Evolutionary conservation across 2,113 vertebrate genomes (phyloP).

Genomic region (Oryzias curvinotus): DNA sequence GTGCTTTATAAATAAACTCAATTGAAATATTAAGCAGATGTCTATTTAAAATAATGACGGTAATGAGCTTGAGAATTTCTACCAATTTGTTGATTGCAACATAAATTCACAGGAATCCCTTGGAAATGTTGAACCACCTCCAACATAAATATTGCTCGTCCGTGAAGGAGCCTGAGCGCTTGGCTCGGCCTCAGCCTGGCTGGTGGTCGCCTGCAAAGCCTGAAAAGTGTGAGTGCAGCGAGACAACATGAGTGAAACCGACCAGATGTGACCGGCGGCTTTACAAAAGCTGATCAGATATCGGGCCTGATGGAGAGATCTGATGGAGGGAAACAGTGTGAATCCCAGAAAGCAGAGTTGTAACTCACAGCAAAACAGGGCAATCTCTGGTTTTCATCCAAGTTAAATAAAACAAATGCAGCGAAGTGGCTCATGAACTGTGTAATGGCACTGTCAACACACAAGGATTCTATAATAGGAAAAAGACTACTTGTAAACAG

Average conservation of each 20-base stretch:
- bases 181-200: conserved; percentile 69
- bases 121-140: conserved; percentile 68
- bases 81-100: conserved; percentile 63
- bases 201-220: conserved; percentile 67
- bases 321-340: conserved; percentile 23
- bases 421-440: conserved; percentile 20
- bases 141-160: conserved; percentile 68
- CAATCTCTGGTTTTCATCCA: conserved; percentile 20
- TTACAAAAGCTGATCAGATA: conserved; percentile 45
- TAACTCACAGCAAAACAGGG: conserved; percentile 38
- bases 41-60: conserved; percentile 12
- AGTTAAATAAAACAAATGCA: conserved; percentile 41
- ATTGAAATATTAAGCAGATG: conserved; percentile 18
- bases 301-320: conserved; percentile 33
- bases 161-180: conserved; percentile 64
- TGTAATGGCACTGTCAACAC: conserved; percentile 25
- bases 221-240: conserved; percentile 26
- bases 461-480: conserved; percentile 46
- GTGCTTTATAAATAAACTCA: too few relatives aligned
- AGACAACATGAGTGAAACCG: conserved; percentile 65
- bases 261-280: conserved; percentile 48
- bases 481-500: conserved; percentile 18
- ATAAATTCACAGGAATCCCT: conserved; percentile 58
- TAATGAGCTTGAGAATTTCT: conserved; percentile 51
- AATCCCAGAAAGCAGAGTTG: conserved; percentile 18